These are phyloP conservation scores for Sardina pilchardus DNA, from an alignment of 2,113 vertebrate genomes.

Conservation along the genomic window DNA sequence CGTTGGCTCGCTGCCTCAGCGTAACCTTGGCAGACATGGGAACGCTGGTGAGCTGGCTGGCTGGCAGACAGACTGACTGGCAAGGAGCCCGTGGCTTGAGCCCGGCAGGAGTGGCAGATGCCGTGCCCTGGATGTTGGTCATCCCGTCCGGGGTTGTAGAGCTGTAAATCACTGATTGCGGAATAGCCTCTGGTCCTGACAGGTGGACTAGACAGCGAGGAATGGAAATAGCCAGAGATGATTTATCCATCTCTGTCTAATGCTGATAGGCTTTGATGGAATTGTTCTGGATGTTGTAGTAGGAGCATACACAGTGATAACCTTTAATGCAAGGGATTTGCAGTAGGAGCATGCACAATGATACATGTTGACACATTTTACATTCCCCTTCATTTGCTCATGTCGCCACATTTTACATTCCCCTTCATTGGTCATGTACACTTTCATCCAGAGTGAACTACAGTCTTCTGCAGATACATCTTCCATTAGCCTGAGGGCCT, in stretches of 20 bases:
- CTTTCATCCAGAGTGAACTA: not conserved
- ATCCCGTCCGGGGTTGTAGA: not conserved
- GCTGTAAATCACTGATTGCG: not conserved
- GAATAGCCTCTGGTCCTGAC: not conserved
- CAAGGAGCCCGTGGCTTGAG: not conserved
- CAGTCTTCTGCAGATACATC: not conserved
- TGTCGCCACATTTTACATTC: not conserved
- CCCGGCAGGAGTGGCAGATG: not conserved
- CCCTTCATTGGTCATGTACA: not conserved
- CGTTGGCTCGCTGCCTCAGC: conserved; percentile 52
- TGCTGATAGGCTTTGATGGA: not conserved
- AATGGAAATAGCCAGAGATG: not conserved
- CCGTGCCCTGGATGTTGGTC: conserved; percentile 11
- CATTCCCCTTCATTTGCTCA: not conserved
- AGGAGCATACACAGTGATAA: too few species aligned
- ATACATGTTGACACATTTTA: not conserved
- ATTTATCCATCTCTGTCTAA: not conserved
- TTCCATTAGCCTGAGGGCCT: too few species aligned
- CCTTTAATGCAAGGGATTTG: not conserved
- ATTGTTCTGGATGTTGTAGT: not conserved
- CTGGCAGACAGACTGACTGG: not conserved
- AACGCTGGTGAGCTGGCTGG: conserved; percentile 40
- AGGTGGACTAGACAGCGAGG: not conserved
- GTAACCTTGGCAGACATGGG: conserved; percentile 50
- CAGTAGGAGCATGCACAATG: too few species aligned